A percentile compares a stretch with the other conserved stretches of the same genome.
These are phyloP conservation scores for Synergus itoensis DNA, from an alignment of 2,888 invertebrate genomes.

Conservation along the genomic window DNA sequence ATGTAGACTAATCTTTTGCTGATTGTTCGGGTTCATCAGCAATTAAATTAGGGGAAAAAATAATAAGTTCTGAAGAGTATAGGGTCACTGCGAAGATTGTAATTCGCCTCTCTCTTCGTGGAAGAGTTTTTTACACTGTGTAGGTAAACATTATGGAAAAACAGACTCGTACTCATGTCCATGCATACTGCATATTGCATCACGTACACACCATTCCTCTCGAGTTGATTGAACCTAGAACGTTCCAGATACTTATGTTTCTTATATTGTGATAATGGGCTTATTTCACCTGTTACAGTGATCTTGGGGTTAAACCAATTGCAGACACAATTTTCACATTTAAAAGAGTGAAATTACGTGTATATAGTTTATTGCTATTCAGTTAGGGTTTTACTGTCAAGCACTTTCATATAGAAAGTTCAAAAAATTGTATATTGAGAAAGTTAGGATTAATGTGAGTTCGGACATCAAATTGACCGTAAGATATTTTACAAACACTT, in stretches of 20 bases:
- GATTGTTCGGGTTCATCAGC: background rate
- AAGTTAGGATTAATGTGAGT: background rate
- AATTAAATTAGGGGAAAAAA: background rate
- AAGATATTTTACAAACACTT: background rate
- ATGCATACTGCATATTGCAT: constrained; percentile 29
- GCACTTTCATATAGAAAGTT: constrained; percentile 3
- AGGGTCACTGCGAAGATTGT: background rate
- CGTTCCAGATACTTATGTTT: constrained; percentile 37
- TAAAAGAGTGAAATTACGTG: background rate
- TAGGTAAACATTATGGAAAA: constrained; percentile 8
- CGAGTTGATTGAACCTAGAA: constrained; percentile 34
- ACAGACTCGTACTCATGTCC: constrained; percentile 19
- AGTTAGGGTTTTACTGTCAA: background rate
- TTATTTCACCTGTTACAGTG: constrained; percentile 9
- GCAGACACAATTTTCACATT: background rate
- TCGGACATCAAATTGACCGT: background rate
- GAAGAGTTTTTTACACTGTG: background rate
- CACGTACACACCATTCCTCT: constrained; percentile 34
- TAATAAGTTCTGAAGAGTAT: constrained; percentile 1
- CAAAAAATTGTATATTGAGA: background rate
- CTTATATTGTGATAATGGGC: constrained; percentile 22
- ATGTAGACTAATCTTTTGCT: background rate
- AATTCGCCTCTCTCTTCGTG: constrained; percentile 16
- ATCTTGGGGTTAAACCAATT: background rate
- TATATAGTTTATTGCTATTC: background rate